Base-by-base conservation (phyloP, 1,140 invertebrate species). In the Aphaenogaster ashmeadi region DNA sequence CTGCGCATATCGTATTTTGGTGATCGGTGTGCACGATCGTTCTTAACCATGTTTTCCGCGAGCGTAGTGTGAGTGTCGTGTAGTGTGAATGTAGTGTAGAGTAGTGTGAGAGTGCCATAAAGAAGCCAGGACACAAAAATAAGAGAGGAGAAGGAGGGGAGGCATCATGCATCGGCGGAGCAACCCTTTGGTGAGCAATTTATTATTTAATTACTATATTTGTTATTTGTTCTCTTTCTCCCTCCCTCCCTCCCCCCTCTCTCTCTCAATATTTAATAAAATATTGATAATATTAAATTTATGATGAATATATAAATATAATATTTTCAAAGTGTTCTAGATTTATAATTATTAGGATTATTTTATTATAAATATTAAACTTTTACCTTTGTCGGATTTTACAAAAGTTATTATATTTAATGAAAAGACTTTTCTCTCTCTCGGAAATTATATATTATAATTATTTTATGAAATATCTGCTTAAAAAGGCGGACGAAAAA, bases 371-470 rank as follows among this genome's bases (percentile, higher is more conserved):
- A 50, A 69, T 69, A 50, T 69, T 69, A 47, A 33, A 47, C 2
- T 33, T 69, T 66, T 41, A 66, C 2, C 21, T 67, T 44, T 67
- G 21, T 27, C 21, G 2, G 21, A 50, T 50, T 69, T 66, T 27
- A 15, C 13, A 27, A 69, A 69, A 69, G 38, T 69, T 69, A 41
- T 69, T 69, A 50, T 50, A 33, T 13, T 69, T 69, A 8, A 69
- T 69, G 41, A 69, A 33, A 69, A 5, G 6, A 69, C 6, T 47
- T 47, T 50, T 69, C 44, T 69, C 66, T 47, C 27, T 69, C 44
- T 69, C 66, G 41, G 41, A 69, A 69, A 69, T 69, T 47, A 50
- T 33, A 50, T 27, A 27, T 27, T 27, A 27, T 69, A 27, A 69
- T 69, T 50, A 69, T 69, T 47, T 69, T 69, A 47, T 47, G 5